Percentiles rank a stretch among this genome's conserved stretches.
phyloP scores from a whole-genome alignment of 92 coral and sea anemone genomes.

The Porites lobata region DNA sequence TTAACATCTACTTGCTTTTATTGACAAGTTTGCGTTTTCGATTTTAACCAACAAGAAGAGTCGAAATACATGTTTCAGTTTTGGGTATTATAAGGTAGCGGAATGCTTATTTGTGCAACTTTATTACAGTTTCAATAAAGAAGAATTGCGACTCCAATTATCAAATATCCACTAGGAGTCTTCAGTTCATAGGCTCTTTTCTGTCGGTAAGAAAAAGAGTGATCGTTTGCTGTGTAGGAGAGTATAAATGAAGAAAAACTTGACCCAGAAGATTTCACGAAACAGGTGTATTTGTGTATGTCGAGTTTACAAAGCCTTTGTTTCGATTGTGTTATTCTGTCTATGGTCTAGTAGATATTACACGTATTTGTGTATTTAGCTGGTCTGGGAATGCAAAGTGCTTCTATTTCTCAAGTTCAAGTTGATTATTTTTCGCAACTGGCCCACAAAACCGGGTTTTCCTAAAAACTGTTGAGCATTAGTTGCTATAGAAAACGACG shows the following conservation, averaged over 20 bases:
- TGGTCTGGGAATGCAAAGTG: neutral
- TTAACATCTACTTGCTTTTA: neutral
- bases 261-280: neutral
- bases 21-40: neutral
- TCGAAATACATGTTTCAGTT: neutral
- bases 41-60: neutral
- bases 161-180: neutral
- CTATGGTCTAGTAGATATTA: slow-evolving; percentile 8
- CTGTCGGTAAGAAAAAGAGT: slow-evolving; percentile 1
- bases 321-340: slow-evolving; percentile 17
- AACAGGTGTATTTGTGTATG: slow-evolving; percentile 35
- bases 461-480: too few relatives aligned
- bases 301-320: neutral
- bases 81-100: too few relatives aligned
- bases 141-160: neutral
- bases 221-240: neutral
- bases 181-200: neutral
- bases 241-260: neutral
- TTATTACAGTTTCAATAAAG: neutral
- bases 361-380: slow-evolving; percentile 45
- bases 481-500: too few relatives aligned
- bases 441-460: neutral
- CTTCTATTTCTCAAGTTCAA: too few relatives aligned
- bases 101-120: too few relatives aligned
- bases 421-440: neutral